Base-by-base conservation (phyloP, 2,797 vertebrate species). In the Anableps anableps region DNA sequence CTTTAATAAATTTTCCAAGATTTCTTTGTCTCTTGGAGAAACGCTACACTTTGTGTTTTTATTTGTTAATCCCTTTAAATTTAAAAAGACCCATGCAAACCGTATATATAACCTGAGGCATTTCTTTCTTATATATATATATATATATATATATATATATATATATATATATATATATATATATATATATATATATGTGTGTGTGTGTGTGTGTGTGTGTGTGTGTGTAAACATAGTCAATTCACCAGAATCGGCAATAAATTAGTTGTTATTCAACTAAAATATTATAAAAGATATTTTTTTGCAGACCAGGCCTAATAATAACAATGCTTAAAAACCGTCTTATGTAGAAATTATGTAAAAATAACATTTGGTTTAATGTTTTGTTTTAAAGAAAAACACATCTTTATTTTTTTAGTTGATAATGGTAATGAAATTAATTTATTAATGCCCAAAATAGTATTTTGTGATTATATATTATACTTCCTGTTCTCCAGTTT, bases 1-100 rank as follows among this genome's bases (percentile, higher is more conserved):
- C 89, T 95, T 96, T 90, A 97, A 97, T 95, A 96, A 94, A 96
- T 96, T 95, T 95, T 85, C 92, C 93, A 76, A 86, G 82, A 88
- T 74, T 83, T 62, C 26, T 48, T 77, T 75, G 64, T 71, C 26
- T 76, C 38, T 78, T 29, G 76, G 66, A 7, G 5, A 77, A 86
- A 78, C 76, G 41, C 50, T 58, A n/a, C 48, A 78, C 81, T 75
- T 70, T 80, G 77, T 8, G 21, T 77, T 76, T 11, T 79, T 72
- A 79, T 4, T 81, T 81, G 48, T 60, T 45, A 29, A 48, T 72
- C 68, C 3, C 6, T 8, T 70, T 43, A 7, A 29, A 9, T 45
- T 29, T 45, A 47, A 47, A 70, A 45, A 71, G 34, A 21, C 4
- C 55, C 55, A 13, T 5, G 11, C 10, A 36, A 70, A 43, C 36